Conservation (phyloP, 2,113 vertebrate genomes). For the Cinclus cinclus region DNA sequence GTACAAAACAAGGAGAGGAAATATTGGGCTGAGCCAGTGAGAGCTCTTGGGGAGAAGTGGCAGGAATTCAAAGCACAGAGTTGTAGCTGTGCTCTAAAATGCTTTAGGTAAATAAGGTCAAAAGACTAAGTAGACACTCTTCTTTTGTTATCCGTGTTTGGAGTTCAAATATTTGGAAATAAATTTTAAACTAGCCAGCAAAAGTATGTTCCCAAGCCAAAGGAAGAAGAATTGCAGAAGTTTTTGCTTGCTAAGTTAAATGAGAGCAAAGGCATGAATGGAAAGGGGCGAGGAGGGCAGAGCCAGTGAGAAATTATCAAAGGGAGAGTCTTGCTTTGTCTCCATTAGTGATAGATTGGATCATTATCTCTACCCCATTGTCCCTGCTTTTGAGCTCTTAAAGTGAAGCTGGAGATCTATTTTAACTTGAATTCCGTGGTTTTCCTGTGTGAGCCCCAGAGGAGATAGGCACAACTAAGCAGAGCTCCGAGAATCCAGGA, state of each 20-base stretch:
- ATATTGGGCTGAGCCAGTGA: background rate
- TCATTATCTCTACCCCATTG: background rate
- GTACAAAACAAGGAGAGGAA: background rate
- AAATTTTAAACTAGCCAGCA: background rate
- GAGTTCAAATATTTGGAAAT: background rate
- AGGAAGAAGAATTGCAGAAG: background rate
- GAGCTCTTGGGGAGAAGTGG: background rate
- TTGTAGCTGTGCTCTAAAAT: background rate
- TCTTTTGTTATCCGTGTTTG: background rate
- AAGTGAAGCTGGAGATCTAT: background rate
- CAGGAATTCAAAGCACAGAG: background rate
- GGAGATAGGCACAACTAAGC: background rate
- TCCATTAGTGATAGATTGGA: background rate
- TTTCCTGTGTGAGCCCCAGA: background rate
- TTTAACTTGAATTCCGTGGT: background rate
- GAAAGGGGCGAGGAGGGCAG: background rate
- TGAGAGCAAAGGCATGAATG: background rate
- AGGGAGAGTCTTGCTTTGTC: background rate
- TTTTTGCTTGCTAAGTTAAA: background rate
- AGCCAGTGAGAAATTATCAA: background rate
- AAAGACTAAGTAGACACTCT: background rate
- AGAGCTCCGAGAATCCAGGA: background rate
- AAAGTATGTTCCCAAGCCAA: background rate
- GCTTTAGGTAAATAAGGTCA: conserved; percentile 22
- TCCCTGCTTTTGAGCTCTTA: background rate